phyloP scores from a whole-genome alignment of 2,113 vertebrate genomes.

The Galbula dea region DNA sequence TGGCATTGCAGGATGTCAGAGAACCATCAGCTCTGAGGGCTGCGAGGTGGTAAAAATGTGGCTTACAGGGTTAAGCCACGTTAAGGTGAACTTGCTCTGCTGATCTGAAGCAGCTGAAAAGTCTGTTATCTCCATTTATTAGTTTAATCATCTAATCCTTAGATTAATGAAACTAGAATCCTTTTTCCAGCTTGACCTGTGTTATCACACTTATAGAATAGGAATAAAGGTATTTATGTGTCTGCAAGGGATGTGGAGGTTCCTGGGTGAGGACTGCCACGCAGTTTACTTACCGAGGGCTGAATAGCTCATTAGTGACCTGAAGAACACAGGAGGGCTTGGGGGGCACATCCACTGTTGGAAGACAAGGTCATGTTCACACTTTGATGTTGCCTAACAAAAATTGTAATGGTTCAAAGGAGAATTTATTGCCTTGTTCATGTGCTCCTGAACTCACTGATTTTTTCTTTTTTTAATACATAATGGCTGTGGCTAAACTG shows the following conservation, averaged over 20 bases:
- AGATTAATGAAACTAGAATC: constrained; percentile 52
- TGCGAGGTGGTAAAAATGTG: constrained; percentile 20
- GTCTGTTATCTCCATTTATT: constrained; percentile 48
- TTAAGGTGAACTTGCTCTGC: not conserved
- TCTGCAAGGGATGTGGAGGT: not conserved
- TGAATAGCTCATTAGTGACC: constrained; percentile 51
- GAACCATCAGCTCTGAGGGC: not conserved
- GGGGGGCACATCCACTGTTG: not conserved
- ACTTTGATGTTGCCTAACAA: not conserved
- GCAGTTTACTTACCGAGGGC: not conserved
- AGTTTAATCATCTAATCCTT: constrained; percentile 59
- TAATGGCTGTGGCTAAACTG: not conserved
- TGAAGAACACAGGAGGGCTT: not conserved
- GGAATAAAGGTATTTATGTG: constrained; percentile 10
- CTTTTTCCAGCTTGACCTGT: constrained; percentile 34
- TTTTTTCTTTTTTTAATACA: not conserved
- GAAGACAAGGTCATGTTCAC: not conserved
- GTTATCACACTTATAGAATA: constrained; percentile 16
- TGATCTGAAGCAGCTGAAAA: constrained; percentile 16
- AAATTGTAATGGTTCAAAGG: constrained; percentile 13
- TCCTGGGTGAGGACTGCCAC: not conserved
- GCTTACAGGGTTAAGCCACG: constrained; percentile 20
- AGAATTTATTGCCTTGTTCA: not conserved
- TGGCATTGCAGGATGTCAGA: constrained; percentile 2
- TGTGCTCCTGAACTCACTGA: not conserved